Evolutionary conservation across 2,888 invertebrate species (phyloP).

Genomic region (Trissonchulus latispiculum): DNA sequence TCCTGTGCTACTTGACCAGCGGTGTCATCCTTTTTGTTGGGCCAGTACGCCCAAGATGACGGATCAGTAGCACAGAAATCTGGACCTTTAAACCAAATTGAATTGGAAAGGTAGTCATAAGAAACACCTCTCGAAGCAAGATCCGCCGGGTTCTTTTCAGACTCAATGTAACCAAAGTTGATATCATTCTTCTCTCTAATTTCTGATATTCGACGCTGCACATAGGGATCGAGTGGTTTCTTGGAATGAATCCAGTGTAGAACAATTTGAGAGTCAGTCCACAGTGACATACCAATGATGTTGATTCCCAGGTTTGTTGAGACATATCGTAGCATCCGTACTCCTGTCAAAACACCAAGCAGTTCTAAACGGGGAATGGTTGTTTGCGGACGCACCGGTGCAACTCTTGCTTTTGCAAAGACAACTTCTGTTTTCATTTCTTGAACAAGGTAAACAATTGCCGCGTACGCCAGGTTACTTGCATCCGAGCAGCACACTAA

Average conservation of each 20-base stretch:
- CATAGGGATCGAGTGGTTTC: slow-evolving; percentile 25
- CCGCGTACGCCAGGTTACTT: too few relatives aligned
- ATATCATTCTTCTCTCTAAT: too few relatives aligned
- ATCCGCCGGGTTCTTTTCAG: slow-evolving; percentile 36
- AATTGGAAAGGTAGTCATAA: slow-evolving; percentile 20
- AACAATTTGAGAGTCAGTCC: slow-evolving; percentile 28
- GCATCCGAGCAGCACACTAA: too few relatives aligned
- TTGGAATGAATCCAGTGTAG: slow-evolving; percentile 29
- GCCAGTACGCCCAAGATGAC: slow-evolving; percentile 5
- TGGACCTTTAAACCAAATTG: slow-evolving; percentile 34
- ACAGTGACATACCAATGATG: slow-evolving; percentile 23
- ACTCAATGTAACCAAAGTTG: too few relatives aligned
- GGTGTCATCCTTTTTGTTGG: too few relatives aligned
- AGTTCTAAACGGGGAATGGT: slow-evolving; percentile 25
- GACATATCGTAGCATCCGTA: slow-evolving; percentile 24
- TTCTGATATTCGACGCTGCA: slow-evolving; percentile 31
- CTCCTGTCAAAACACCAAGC: too few relatives aligned
- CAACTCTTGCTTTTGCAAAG: slow-evolving; percentile 28
- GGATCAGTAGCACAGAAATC: slow-evolving; percentile 23
- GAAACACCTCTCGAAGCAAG: slow-evolving; percentile 29
- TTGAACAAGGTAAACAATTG: too few relatives aligned
- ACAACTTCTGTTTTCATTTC: background rate
- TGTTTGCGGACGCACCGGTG: slow-evolving; percentile 31
- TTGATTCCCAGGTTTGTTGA: slow-evolving; percentile 27
- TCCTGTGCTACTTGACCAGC: background rate